Percentiles rank a stretch among this genome's conserved stretches.
These are phyloP conservation scores for Anthrax anthrax DNA, from an alignment of 2,888 invertebrate genomes.

Conservation along the genomic window DNA sequence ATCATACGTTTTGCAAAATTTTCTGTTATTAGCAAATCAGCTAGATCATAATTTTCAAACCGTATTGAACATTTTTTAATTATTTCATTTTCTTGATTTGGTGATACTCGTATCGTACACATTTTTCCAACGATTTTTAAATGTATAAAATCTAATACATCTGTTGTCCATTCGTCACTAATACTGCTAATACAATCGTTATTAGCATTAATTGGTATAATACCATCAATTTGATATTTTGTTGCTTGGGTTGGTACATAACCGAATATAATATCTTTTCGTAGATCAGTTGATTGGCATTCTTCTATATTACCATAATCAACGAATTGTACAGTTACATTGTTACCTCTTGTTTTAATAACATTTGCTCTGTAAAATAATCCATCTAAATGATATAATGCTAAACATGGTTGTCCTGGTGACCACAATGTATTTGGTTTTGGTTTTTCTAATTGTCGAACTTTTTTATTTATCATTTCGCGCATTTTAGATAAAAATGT, in stretches of 20 bases:
- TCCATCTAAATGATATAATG: slow-evolving; percentile 47
- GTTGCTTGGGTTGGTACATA: slow-evolving; percentile 53
- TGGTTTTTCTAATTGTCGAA: slow-evolving; percentile 15
- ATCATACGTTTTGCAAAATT: slow-evolving; percentile 10
- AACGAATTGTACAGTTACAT: slow-evolving; percentile 38
- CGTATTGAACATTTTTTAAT: slow-evolving; percentile 22
- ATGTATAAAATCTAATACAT: slow-evolving; percentile 48
- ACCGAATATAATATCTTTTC: slow-evolving; percentile 46
- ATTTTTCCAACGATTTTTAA: slow-evolving; percentile 41
- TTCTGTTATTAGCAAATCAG: slow-evolving; percentile 17
- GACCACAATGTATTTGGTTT: slow-evolving; percentile 34
- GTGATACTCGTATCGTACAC: slow-evolving; percentile 36
- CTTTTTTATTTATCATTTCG: slow-evolving; percentile 36
- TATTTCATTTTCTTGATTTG: slow-evolving; percentile 9
- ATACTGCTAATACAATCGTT: too few relatives aligned
- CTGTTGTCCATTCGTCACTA: slow-evolving; percentile 37
- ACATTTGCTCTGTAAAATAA: slow-evolving; percentile 59
- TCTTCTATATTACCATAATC: slow-evolving; percentile 73
- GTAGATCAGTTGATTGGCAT: slow-evolving; percentile 41
- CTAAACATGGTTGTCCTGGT: slow-evolving; percentile 52
- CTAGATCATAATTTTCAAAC: slow-evolving; percentile 18
- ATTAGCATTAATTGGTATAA: slow-evolving; percentile 34
- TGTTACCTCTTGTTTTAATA: slow-evolving; percentile 27
- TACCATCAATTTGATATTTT: slow-evolving; percentile 42
- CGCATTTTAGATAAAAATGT: slow-evolving; percentile 38